A percentile compares a stretch with the other conserved stretches of the same genome.
phyloP scores from a whole-genome alignment of 2,888 invertebrate genomes.

The Fissipunctia ypsillon region DNA sequence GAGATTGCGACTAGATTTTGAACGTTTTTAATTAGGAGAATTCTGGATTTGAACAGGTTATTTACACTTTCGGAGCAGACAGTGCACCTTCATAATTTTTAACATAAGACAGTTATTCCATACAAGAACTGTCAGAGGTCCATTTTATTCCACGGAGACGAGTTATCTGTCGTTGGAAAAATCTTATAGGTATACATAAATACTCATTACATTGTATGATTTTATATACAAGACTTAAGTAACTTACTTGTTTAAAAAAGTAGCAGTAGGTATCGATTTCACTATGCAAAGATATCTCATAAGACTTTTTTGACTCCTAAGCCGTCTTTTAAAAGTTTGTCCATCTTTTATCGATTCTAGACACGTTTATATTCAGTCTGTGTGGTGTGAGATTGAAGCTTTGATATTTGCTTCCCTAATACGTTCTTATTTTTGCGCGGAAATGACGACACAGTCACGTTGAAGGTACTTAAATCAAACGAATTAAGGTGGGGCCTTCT shows the following conservation, averaged over 20 bases:
- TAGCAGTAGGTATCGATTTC: too few relatives aligned
- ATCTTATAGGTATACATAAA: neutral
- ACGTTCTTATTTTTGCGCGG: neutral
- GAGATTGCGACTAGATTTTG: too few relatives aligned
- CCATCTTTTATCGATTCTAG: slow-evolving; percentile 20
- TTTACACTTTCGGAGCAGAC: neutral
- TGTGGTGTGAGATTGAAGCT: neutral
- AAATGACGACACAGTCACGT: slow-evolving; percentile 10
- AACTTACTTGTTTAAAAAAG: neutral
- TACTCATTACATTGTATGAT: neutral
- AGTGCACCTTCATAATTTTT: too few relatives aligned
- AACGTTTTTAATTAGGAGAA: too few relatives aligned
- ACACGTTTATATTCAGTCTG: too few relatives aligned
- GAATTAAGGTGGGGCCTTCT: neutral
- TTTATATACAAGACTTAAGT: neutral
- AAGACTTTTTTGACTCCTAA: neutral
- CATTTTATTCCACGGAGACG: too few relatives aligned
- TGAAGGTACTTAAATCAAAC: slow-evolving; percentile 10
- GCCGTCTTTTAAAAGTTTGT: slow-evolving; percentile 33
- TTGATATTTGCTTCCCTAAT: neutral
- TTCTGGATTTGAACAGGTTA: too few relatives aligned
- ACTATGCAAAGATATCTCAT: neutral
- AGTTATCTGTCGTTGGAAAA: neutral
- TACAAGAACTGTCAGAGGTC: neutral
- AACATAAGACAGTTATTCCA: too few relatives aligned